Evolutionary conservation across 2,113 vertebrate genomes (phyloP).

Genomic region (Oryzias woworae): DNA sequence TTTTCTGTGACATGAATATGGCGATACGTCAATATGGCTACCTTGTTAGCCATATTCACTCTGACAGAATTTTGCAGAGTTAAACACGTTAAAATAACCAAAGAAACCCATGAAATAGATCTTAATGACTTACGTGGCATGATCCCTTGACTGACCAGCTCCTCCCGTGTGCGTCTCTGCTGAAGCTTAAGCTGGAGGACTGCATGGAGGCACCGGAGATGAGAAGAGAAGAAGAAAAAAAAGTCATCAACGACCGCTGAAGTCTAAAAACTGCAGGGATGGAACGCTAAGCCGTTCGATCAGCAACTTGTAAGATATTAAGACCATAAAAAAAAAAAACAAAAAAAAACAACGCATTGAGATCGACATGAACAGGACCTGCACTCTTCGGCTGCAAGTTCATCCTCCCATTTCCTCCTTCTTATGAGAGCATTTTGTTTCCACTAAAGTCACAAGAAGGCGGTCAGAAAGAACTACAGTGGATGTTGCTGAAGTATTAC

Average conservation of each 20-base stretch:
- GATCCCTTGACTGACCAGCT: conserved; percentile 99
- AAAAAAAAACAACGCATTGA: conserved; percentile 1
- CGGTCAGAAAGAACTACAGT: conserved; percentile 27
- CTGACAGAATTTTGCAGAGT: neutral
- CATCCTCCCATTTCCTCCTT: conserved; percentile 39
- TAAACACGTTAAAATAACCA: neutral
- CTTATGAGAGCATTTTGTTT: conserved; percentile 1
- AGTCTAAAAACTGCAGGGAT: conserved; percentile 15
- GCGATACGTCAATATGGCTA: no score
- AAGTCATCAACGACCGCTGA: conserved; percentile 30
- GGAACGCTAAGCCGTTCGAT: conserved; percentile 15
- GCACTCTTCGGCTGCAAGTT: conserved; percentile 19
- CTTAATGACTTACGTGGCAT: conserved; percentile 93
- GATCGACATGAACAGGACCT: conserved; percentile 27
- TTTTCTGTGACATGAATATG: neutral
- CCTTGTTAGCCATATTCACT: neutral
- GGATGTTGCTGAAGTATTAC: conserved; percentile 44
- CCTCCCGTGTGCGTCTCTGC: conserved; percentile 95
- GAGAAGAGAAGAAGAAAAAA: conserved; percentile 45
- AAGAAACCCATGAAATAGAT: neutral
- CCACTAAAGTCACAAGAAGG: conserved; percentile 32
- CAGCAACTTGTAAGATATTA: conserved; percentile 12
- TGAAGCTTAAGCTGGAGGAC: conserved; percentile 98
- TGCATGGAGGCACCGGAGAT: conserved; percentile 77
- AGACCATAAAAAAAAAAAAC: neutral